Evolutionary conservation across 37 sponge, comb jelly and placozoan species (phyloP).

Genomic region (Crambe crambe): DNA sequence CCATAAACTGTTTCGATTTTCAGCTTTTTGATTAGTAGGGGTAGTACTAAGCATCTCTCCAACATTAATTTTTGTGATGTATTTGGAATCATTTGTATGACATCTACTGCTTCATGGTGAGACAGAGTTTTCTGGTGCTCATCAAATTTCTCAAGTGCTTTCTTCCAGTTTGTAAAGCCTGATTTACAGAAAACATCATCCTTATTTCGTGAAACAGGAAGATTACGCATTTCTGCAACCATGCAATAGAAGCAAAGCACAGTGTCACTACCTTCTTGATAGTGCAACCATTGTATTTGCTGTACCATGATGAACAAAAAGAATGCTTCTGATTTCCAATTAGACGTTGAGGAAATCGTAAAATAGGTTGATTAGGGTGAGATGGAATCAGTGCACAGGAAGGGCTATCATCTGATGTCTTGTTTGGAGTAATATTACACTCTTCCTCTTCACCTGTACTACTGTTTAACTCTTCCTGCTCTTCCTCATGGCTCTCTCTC

Average conservation of each 20-base stretch:
- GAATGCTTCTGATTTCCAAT: constrained; percentile 39
- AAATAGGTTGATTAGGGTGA: too few species aligned
- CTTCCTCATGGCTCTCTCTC: too few species aligned
- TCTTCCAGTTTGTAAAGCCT: constrained; percentile 52
- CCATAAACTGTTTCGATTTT: constrained; percentile 12
- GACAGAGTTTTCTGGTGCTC: constrained; percentile 15
- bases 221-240: constrained; percentile 20
- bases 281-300: constrained; percentile 44
- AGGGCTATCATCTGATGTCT: too few species aligned
- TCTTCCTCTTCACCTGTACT: too few species aligned
- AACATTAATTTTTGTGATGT: constrained; percentile 44
- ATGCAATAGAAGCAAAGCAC: constrained; percentile 46
- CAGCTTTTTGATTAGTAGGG: constrained; percentile 17
- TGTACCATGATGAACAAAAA: constrained; percentile 49
- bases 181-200: constrained; percentile 16
- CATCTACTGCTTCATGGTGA: constrained; percentile 29
- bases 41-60: constrained; percentile 14
- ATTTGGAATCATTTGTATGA: constrained; percentile 11
- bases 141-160: constrained; percentile 41
- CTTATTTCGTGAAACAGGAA: background rate
- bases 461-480: too few species aligned
- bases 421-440: too few species aligned
- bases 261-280: constrained; percentile 28
- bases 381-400: too few species aligned
- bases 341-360: too few species aligned